A percentile compares a stretch with the other conserved stretches of the same genome.
These are phyloP conservation scores for Mythimna lalbum DNA, from an alignment of 2,888 invertebrate genomes.

Conservation along the genomic window DNA sequence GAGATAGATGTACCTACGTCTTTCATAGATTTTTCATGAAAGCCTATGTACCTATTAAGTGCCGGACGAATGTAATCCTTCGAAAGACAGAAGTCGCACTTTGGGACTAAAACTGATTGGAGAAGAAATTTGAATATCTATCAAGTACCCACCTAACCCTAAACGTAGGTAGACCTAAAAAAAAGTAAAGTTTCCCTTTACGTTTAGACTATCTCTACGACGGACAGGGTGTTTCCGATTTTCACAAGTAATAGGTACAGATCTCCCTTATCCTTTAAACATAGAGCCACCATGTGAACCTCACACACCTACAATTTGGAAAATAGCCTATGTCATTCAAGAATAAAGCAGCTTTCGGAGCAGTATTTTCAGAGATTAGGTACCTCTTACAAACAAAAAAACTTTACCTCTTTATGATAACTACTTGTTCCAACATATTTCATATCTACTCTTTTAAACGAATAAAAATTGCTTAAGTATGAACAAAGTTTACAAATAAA, in stretches of 20 bases:
- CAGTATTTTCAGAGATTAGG: too few species aligned
- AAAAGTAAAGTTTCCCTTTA: too few species aligned
- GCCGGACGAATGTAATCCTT: not conserved
- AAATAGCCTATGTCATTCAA: too few species aligned
- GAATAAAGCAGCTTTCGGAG: too few species aligned
- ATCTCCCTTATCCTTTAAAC: not conserved
- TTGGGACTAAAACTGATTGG: not conserved
- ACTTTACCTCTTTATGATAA: too few species aligned
- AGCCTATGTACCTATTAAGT: not conserved
- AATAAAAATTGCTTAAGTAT: not conserved
- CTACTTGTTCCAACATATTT: constrained; percentile 1
- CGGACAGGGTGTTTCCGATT: not conserved
- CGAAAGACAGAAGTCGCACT: not conserved
- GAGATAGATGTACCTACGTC: too few species aligned
- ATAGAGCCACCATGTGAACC: not conserved
- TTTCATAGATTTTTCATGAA: too few species aligned
- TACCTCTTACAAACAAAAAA: too few species aligned
- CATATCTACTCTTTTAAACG: not conserved
- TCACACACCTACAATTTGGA: too few species aligned
- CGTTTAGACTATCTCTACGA: not conserved
- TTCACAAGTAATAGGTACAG: not conserved
- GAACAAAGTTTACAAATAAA: constrained; percentile 12
- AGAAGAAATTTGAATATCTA: not conserved
- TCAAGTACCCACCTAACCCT: too few species aligned
- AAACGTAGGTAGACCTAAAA: too few species aligned